A percentile compares a stretch with the other conserved stretches of the same genome.
Conservation (phyloP, 2,797 vertebrate genomes). For the Mus caroli region DNA sequence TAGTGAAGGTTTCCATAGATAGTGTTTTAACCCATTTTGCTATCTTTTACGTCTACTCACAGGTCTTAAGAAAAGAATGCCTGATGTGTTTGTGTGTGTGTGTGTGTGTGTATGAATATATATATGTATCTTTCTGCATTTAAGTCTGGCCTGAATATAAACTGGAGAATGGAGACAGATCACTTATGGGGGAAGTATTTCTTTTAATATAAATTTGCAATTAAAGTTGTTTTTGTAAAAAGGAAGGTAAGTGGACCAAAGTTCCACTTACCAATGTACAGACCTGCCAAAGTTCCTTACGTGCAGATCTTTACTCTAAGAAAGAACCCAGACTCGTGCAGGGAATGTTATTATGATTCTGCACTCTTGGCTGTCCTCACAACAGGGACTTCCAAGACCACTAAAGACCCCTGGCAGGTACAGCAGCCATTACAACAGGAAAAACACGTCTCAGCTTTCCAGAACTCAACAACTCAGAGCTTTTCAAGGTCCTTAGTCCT, state of each 20-base stretch:
- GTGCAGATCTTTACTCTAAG: neutral
- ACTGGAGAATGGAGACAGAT: neutral
- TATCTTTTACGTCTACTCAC: too few relatives aligned
- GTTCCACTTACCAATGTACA: neutral
- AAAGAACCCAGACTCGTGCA: too few relatives aligned
- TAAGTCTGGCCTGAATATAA: neutral
- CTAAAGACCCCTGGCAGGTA: neutral
- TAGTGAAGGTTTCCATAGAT: too few relatives aligned
- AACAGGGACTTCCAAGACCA: too few relatives aligned
- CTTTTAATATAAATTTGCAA: neutral
- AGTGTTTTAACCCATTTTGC: too few relatives aligned
- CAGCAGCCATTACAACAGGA: neutral
- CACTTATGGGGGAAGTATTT: neutral
- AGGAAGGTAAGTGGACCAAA: neutral
- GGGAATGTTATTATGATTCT: neutral
- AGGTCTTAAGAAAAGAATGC: too few relatives aligned
- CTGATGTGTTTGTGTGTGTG: too few relatives aligned
- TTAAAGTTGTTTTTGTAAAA: neutral
- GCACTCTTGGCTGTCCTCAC: neutral
- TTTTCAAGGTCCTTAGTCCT: neutral
- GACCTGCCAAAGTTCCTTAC: neutral
- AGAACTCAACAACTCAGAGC: too few relatives aligned
- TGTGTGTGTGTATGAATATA: too few relatives aligned
- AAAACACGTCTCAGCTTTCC: neutral
- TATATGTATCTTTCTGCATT: neutral